A percentile compares a stretch with the other conserved stretches of the same genome.
phyloP scores from a whole-genome alignment of 2,888 invertebrate species.

The Seira musarum region DNA sequence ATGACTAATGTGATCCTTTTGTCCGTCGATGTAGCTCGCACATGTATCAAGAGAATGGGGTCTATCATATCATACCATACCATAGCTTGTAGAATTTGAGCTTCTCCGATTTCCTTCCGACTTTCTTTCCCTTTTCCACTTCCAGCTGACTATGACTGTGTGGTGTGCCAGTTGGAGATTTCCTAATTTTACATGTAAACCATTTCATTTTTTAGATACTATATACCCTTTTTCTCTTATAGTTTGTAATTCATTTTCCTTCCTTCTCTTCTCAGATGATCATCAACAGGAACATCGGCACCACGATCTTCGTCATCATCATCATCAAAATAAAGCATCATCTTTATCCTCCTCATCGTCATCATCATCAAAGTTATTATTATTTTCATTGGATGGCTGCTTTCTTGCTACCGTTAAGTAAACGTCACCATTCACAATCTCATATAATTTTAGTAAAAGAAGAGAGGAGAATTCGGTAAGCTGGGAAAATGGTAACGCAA shows the following conservation, averaged over 20 bases:
- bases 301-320: conserved; percentile 3
- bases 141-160: neutral
- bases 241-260: neutral
- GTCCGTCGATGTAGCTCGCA: neutral
- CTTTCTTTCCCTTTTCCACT: neutral
- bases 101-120: conserved; percentile 23
- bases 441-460: neutral
- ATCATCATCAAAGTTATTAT: conserved; percentile 13
- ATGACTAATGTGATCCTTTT: conserved; percentile 24
- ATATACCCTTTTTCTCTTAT: conserved; percentile 14
- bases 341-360: conserved; percentile 18
- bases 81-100: conserved; percentile 47
- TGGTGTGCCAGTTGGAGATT: conserved; percentile 18
- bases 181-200: neutral
- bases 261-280: neutral
- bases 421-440: conserved; percentile 5
- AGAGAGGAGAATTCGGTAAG: no score
- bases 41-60: no score
- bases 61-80: no score
- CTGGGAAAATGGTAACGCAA: neutral
- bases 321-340: conserved; percentile 18
- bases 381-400: conserved; percentile 12
- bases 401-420: neutral
- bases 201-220: conserved; percentile 20
- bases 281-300: neutral